A percentile compares a stretch with the other conserved stretches of the same genome.
Evolutionary conservation across 2,888 invertebrate species (phyloP).

Genomic region (Endotricha flammealis): DNA sequence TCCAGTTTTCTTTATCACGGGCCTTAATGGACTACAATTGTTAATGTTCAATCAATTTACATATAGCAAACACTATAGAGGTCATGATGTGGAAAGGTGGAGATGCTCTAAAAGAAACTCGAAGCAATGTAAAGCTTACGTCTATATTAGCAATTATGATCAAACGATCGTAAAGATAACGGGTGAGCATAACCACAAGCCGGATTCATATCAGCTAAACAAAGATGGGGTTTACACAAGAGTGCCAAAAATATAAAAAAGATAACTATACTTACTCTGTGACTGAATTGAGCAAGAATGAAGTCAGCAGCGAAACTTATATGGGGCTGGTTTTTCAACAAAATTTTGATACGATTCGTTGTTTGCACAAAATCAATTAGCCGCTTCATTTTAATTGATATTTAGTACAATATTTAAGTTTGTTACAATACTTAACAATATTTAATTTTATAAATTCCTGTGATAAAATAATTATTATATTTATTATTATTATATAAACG

Average conservation of each 20-base stretch:
- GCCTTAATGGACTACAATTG: no score
- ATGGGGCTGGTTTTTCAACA: no score
- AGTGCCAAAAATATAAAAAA: no score
- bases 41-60: neutral
- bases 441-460: neutral
- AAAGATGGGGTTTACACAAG: neutral
- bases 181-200: neutral
- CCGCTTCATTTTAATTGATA: no score
- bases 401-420: no score
- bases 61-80: neutral
- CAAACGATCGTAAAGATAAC: neutral
- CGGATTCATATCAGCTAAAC: neutral
- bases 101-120: conserved; percentile 3
- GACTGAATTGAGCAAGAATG: no score
- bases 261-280: no score
- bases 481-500: neutral
- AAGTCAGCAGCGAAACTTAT: no score
- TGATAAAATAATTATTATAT: neutral
- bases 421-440: neutral
- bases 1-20: no score
- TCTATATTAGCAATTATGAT: no score
- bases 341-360: no score
- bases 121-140: conserved; percentile 1
- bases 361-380: no score
- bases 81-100: neutral